phyloP scores from a whole-genome alignment of 2,113 vertebrate genomes.

The Morphnarchus princeps region DNA sequence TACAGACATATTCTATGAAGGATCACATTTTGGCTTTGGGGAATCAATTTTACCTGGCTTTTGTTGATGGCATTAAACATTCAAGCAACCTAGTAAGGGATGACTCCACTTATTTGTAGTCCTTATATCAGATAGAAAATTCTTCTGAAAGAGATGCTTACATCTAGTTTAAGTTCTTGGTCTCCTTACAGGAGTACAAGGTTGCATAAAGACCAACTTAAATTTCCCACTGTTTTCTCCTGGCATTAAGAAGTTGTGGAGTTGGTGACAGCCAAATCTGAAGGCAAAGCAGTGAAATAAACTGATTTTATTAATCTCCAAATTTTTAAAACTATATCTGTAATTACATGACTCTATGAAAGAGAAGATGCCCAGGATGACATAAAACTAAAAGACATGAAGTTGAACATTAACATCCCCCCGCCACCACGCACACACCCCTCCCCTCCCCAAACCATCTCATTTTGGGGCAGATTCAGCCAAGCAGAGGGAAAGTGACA shows the following conservation, averaged over 20 bases:
- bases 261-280: not conserved
- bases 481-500: not conserved
- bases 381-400: not conserved
- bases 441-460: not conserved
- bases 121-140: not conserved
- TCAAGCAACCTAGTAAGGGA: not conserved
- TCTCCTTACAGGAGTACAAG: not conserved
- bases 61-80: accelerated
- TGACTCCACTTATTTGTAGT: accelerated
- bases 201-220: not conserved
- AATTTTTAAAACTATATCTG: not conserved
- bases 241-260: not conserved
- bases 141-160: not conserved
- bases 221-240: not conserved
- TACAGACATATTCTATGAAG: not conserved
- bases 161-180: not conserved
- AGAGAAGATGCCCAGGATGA: not conserved
- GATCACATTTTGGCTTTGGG: not conserved
- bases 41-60: not conserved
- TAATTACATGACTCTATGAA: not conserved
- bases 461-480: not conserved
- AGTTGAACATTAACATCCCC: not conserved
- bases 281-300: not conserved
- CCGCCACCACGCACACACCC: accelerated
- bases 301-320: not conserved